phyloP scores from a whole-genome alignment of 2,888 invertebrate species.

The Euplexia lucipara region DNA sequence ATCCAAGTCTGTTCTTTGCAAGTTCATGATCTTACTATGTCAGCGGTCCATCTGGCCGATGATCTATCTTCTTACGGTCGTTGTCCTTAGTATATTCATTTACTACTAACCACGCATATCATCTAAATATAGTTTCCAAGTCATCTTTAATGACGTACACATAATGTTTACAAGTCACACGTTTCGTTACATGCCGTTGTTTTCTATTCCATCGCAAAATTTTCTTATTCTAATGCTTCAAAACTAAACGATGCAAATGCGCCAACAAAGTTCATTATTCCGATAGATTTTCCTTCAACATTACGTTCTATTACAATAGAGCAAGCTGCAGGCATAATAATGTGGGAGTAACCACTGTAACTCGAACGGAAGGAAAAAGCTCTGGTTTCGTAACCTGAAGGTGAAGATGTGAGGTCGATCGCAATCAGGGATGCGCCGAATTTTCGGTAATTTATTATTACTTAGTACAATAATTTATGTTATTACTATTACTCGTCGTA shows the following conservation, averaged over 20 bases:
- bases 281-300: slow-evolving; percentile 56
- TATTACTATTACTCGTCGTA: slow-evolving; percentile 42
- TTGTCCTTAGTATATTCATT: slow-evolving; percentile 36
- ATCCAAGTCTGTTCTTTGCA: slow-evolving; percentile 8
- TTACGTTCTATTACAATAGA: slow-evolving; percentile 67
- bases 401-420: slow-evolving; percentile 73
- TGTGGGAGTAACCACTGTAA: slow-evolving; percentile 56
- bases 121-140: slow-evolving; percentile 46
- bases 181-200: slow-evolving; percentile 28
- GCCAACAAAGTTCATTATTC: slow-evolving; percentile 31
- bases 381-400: slow-evolving; percentile 74
- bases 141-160: slow-evolving; percentile 36
- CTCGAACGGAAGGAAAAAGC: slow-evolving; percentile 82
- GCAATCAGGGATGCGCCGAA: slow-evolving; percentile 67
- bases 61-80: slow-evolving; percentile 52
- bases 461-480: slow-evolving; percentile 39
- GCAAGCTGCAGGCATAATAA: slow-evolving; percentile 56
- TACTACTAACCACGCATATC: slow-evolving; percentile 47
- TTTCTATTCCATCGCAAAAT: slow-evolving; percentile 27
- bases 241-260: slow-evolving; percentile 37
- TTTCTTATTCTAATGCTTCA: slow-evolving; percentile 23
- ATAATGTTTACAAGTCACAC: slow-evolving; percentile 37
- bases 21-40: slow-evolving; percentile 33
- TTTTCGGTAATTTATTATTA: slow-evolving; percentile 57
- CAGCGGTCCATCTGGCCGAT: slow-evolving; percentile 39